phyloP scores from a whole-genome alignment of 2,797 vertebrate genomes.

The Sebastes dallii region DNA sequence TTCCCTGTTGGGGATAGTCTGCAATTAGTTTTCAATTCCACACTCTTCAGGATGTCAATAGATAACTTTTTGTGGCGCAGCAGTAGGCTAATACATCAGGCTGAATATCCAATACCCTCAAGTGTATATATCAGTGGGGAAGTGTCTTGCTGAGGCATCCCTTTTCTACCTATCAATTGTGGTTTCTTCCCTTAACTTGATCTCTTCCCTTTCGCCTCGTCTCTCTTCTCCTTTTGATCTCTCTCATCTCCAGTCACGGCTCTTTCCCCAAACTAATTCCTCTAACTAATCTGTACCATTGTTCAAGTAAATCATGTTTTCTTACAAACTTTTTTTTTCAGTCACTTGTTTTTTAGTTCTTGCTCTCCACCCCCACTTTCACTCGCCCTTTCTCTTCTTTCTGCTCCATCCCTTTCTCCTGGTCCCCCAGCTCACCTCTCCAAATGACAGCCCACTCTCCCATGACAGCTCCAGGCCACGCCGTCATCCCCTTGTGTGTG shows the following conservation, averaged over 20 bases:
- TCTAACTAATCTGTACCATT: neutral
- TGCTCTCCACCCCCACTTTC: neutral
- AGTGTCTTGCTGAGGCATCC: constrained; percentile 37
- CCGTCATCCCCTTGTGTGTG: constrained; percentile 29
- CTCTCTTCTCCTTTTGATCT: constrained; percentile 4
- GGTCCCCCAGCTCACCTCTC: constrained; percentile 33
- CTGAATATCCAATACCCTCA: constrained; percentile 37
- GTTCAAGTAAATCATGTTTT: constrained; percentile 15
- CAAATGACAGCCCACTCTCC: constrained; percentile 64
- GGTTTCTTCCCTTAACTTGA: constrained; percentile 21
- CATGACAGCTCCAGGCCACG: constrained; percentile 45
- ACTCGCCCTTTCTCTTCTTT: neutral
- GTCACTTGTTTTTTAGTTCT: neutral
- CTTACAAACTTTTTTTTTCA: neutral
- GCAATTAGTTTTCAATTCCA: constrained; percentile 44
- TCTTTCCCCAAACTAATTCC: constrained; percentile 4
- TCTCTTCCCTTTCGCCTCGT: neutral
- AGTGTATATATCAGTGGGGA: constrained; percentile 32
- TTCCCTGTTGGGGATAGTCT: constrained; percentile 21
- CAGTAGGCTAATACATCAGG: constrained; percentile 33
- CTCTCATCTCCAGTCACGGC: neutral
- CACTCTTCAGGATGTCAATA: constrained; percentile 34
- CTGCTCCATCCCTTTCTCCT: constrained; percentile 1
- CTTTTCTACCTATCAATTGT: constrained; percentile 30
- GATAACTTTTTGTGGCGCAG: constrained; percentile 37